A percentile compares a stretch with the other conserved stretches of the same genome.
These are phyloP conservation scores for Callopanchax toddi DNA, from an alignment of 2,113 vertebrate species.

Conservation along the genomic window DNA sequence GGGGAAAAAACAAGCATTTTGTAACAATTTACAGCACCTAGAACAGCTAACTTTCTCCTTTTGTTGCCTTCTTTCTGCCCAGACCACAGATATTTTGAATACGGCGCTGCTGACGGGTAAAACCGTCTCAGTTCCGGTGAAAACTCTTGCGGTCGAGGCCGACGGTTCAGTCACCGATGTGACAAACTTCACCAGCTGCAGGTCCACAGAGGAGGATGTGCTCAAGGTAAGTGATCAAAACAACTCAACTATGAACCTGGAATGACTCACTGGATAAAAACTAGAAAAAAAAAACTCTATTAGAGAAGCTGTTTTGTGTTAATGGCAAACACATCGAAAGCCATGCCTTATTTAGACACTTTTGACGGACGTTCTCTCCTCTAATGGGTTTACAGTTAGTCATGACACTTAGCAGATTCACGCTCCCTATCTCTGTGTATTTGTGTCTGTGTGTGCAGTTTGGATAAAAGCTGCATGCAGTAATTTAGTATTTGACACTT, in stretches of 20 bases:
- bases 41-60: neutral
- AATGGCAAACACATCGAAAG: conserved; percentile 5
- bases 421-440: conserved; percentile 2
- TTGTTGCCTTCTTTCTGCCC: conserved; percentile 21
- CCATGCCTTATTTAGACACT: conserved; percentile 6
- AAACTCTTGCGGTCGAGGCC: conserved; percentile 87
- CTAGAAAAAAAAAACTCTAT: neutral
- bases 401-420: conserved; percentile 11
- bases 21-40: too few relatives aligned
- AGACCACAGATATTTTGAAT: conserved; percentile 90
- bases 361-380: too few relatives aligned
- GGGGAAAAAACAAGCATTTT: too few relatives aligned
- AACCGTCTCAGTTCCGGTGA: conserved; percentile 85
- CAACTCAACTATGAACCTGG: too few relatives aligned
- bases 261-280: neutral
- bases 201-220: conserved; percentile 84
- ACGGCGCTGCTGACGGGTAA: conserved; percentile 90
- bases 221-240: conserved; percentile 81
- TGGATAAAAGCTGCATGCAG: conserved; percentile 35
- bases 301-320: neutral
- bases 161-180: conserved; percentile 85
- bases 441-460: conserved; percentile 4
- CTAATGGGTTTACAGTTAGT: too few relatives aligned
- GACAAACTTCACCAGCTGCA: conserved; percentile 87
- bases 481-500: conserved; percentile 43